Base-by-base conservation (phyloP, 2,113 vertebrate genomes). In the Clupea harengus region DNA sequence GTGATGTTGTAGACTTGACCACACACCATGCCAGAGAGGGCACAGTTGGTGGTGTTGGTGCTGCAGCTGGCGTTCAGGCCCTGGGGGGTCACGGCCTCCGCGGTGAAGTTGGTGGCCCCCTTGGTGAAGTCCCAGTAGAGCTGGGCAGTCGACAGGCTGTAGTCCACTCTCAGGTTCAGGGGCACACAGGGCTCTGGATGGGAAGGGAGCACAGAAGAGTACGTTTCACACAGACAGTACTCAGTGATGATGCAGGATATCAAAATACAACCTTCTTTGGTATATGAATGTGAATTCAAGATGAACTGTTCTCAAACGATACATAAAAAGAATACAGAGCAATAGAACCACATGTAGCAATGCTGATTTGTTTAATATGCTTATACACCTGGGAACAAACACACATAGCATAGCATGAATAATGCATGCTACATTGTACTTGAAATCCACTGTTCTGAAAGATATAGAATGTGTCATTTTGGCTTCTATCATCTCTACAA, bases 1-100 rank as follows among this genome's bases (percentile, higher is more conserved):
- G 90, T 92, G 47, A 95, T 32, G 50, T 92, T 94, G 90, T 95
- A 95, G 11, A 86, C 84, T 11, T 89, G 88, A 84, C 93, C 86
- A 47, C 95, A 95, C 52, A 84, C 82, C 64, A 95, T 84, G 32
- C 50, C 85, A 0, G 52, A 82, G 44, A 95, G 84, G 49, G 17
- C 82, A 86, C 94, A 95, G 85, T 60, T 83, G 57, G 88, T 94
- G 82, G 82, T 47, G 54, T 45, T 89, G 89, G 82, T 93, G 85
- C 86, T 88, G 45, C 94, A 92, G 81, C 81, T 88, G 45, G 60
- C 54, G 0, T 1, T 72, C 4, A 82, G 57, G 67, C 91, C 92
- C 60, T 91, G 83, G 10, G 67, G 22, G 28, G 91, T 90, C 80
- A 88, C 88, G 45, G 93, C 93, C 75, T 85, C 64, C n/a, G 90